These are phyloP conservation scores for Falco berigora DNA, from an alignment of 2,797 vertebrate species.

Conservation along the genomic window DNA sequence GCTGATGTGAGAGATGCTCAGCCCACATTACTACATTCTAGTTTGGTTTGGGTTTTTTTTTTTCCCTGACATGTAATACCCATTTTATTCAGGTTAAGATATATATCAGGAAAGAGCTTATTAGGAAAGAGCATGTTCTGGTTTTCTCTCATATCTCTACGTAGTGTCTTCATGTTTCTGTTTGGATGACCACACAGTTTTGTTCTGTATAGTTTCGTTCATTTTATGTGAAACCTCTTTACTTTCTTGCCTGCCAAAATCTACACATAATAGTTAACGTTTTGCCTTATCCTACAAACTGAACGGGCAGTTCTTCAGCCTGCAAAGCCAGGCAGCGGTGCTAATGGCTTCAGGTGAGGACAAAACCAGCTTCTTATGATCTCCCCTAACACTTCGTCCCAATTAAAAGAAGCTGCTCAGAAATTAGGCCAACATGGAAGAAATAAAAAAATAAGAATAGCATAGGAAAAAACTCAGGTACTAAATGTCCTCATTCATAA, in stretches of 20 bases:
- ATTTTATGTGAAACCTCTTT: constrained; percentile 38
- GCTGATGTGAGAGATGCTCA: not conserved
- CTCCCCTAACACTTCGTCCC: not conserved
- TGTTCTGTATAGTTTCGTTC: constrained; percentile 22
- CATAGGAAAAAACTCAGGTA: not conserved
- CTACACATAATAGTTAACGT: not conserved
- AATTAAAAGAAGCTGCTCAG: not conserved
- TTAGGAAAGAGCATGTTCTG: not conserved
- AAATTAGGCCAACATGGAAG: not conserved
- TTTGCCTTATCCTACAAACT: not conserved
- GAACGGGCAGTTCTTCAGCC: not conserved
- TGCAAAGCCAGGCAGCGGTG: not conserved
- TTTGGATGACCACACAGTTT: not conserved
- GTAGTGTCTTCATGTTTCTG: constrained; percentile 11
- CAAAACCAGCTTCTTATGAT: not conserved
- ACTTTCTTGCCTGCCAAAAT: not conserved
- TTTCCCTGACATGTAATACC: not conserved
- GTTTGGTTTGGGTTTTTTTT: not conserved
- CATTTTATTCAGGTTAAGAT: not conserved
- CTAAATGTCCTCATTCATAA: not conserved
- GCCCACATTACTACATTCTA: not conserved
- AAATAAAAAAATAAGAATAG: not conserved
- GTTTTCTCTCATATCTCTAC: not conserved
- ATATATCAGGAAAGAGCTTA: not conserved
- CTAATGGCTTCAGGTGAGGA: not conserved